Evolutionary conservation across 2,888 invertebrate species (phyloP).

Genomic region (Keiferia lycopersicella): DNA sequence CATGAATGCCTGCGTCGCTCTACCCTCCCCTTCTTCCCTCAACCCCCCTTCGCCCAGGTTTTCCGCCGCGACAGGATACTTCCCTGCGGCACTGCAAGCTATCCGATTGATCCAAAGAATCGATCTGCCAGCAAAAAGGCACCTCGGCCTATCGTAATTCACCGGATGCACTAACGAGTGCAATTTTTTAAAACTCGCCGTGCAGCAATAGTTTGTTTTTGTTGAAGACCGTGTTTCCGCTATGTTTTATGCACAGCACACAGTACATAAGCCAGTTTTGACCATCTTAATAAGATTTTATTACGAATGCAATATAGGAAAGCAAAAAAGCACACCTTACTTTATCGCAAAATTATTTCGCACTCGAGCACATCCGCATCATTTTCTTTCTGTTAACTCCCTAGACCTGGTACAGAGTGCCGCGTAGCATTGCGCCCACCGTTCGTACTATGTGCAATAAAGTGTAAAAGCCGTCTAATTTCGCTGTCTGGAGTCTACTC

Average conservation of each 20-base stretch:
- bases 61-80: slow-evolving; percentile 69
- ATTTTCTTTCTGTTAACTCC: too few relatives aligned
- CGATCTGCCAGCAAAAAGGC: slow-evolving; percentile 63
- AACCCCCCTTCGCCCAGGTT: slow-evolving; percentile 34
- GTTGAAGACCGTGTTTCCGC: slow-evolving; percentile 61
- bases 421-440: too few relatives aligned
- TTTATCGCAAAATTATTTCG: too few relatives aligned
- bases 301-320: neutral
- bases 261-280: neutral
- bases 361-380: too few relatives aligned
- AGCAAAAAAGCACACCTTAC: too few relatives aligned
- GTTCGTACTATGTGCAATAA: too few relatives aligned
- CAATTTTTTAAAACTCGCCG: slow-evolving; percentile 64
- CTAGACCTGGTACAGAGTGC: too few relatives aligned
- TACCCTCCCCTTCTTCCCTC: slow-evolving; percentile 35
- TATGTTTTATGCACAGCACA: slow-evolving; percentile 50
- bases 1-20: slow-evolving; percentile 73
- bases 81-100: slow-evolving; percentile 51
- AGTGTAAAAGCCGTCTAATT: too few relatives aligned
- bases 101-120: slow-evolving; percentile 69
- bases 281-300: neutral
- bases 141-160: slow-evolving; percentile 70
- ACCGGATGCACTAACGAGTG: slow-evolving; percentile 80
- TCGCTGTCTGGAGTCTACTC: slow-evolving; percentile 43
- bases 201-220: slow-evolving; percentile 68